Conservation (phyloP, 2,888 invertebrate genomes). For the Mayetiola destructor region DNA sequence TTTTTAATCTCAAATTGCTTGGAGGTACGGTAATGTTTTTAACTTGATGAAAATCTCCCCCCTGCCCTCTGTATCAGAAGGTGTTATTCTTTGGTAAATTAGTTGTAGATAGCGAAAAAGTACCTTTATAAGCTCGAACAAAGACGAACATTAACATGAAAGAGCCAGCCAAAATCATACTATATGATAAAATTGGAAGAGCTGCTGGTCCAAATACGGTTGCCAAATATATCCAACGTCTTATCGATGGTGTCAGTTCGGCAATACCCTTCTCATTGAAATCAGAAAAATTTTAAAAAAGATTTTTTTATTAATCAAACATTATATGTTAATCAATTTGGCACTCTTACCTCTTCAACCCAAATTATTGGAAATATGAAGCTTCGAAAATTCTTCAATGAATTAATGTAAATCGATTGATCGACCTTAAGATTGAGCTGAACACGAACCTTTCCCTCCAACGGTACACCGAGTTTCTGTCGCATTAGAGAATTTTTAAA, state of each 20-base stretch:
- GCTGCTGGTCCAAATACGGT: constrained; percentile 62
- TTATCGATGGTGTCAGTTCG: constrained; percentile 62
- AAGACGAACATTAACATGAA: constrained; percentile 50
- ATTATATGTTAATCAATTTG: not conserved
- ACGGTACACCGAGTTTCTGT: constrained; percentile 71
- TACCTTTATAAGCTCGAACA: constrained; percentile 50
- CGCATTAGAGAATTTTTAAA: constrained; percentile 21
- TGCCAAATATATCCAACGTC: constrained; percentile 64
- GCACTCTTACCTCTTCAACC: constrained; percentile 59
- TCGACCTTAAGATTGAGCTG: constrained; percentile 72
- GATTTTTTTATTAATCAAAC: not conserved
- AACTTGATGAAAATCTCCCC: too few relatives aligned
- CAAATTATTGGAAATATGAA: constrained; percentile 79
- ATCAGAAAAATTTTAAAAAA: not conserved
- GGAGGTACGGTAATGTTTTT: too few relatives aligned
- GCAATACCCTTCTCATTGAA: constrained; percentile 50
- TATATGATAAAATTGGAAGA: constrained; percentile 54
- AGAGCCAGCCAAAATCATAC: constrained; percentile 54
- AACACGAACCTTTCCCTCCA: constrained; percentile 66
- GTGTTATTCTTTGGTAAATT: too few relatives aligned
- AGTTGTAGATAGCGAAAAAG: too few relatives aligned
- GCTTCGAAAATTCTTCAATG: constrained; percentile 61
- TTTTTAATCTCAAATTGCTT: too few relatives aligned
- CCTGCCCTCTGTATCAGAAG: too few relatives aligned
- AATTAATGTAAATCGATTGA: constrained; percentile 51